Conservation (phyloP, 2,113 vertebrate genomes). For the Ceyx margarethae region DNA sequence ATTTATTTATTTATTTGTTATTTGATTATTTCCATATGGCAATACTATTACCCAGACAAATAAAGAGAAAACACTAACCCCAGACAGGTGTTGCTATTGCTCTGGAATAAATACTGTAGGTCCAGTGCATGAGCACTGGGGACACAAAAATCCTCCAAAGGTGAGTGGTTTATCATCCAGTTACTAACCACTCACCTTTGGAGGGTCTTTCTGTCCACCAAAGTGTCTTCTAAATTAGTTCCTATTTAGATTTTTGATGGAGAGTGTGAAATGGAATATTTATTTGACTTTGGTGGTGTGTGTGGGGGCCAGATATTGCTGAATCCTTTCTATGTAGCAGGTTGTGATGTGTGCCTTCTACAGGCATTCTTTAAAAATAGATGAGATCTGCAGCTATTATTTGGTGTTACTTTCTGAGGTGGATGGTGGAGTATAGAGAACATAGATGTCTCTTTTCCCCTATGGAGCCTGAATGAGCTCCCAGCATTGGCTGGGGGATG, state of each 20-base stretch:
- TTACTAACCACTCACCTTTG: too few relatives aligned
- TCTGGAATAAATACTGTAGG: neutral
- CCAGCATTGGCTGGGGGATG: neutral
- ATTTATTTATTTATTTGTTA: neutral
- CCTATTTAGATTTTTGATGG: neutral
- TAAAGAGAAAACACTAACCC: neutral
- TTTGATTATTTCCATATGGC: constrained; percentile 1
- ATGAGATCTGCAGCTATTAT: neutral
- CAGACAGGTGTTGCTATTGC: neutral
- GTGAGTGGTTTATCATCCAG: neutral
- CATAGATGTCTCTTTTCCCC: neutral
- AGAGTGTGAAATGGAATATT: neutral
- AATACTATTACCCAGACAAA: neutral
- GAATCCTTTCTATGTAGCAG: neutral
- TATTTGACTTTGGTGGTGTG: neutral
- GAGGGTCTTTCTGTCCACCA: too few relatives aligned
- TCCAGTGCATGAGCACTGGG: neutral
- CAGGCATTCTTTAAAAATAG: neutral
- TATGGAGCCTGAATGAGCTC: neutral
- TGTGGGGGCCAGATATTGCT: neutral
- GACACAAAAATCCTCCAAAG: neutral
- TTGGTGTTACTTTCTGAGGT: neutral
- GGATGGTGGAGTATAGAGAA: neutral
- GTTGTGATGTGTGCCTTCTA: neutral
- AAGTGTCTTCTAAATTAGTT: neutral